Evolutionary conservation across 30 jellyfish, hydroid and myxozoan species (phyloP).

Genomic region (Pelagia noctiluca): DNA sequence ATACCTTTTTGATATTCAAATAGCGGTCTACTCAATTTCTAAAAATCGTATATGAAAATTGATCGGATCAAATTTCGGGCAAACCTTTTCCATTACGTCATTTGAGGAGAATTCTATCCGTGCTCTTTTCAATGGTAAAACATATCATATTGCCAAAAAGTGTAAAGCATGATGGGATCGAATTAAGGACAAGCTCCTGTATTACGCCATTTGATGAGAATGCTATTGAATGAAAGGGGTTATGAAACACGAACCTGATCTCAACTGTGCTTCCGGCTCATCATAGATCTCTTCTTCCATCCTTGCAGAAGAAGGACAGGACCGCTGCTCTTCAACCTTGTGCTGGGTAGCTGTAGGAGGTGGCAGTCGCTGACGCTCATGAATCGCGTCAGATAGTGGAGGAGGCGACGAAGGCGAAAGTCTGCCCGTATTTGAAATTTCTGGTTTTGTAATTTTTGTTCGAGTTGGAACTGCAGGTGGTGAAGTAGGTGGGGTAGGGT

Average conservation of each 20-base stretch:
- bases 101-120: too few species aligned
- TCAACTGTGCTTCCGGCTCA: conserved; percentile 87
- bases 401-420: conserved; percentile 38
- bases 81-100: too few species aligned
- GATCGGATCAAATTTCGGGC: too few species aligned
- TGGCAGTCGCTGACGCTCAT: conserved; percentile 66
- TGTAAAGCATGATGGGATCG: too few species aligned
- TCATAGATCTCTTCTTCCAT: conserved; percentile 80
- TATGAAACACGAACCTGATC: conserved; percentile 72
- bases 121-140: too few species aligned
- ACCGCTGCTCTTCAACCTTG: conserved; percentile 16
- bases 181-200: too few species aligned
- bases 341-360: conserved; percentile 36
- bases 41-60: too few species aligned
- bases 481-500: conserved; percentile 49
- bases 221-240: too few species aligned
- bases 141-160: too few species aligned
- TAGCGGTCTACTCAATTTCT: too few species aligned
- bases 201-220: too few species aligned
- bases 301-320: background rate
- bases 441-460: conserved; percentile 24
- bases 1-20: too few species aligned
- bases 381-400: conserved; percentile 18
- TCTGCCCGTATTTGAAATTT: conserved; percentile 24
- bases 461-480: conserved; percentile 91